Evolutionary conservation across 1,140 invertebrate species (phyloP).

Genomic region (Ceratosolen solmsi): DNA sequence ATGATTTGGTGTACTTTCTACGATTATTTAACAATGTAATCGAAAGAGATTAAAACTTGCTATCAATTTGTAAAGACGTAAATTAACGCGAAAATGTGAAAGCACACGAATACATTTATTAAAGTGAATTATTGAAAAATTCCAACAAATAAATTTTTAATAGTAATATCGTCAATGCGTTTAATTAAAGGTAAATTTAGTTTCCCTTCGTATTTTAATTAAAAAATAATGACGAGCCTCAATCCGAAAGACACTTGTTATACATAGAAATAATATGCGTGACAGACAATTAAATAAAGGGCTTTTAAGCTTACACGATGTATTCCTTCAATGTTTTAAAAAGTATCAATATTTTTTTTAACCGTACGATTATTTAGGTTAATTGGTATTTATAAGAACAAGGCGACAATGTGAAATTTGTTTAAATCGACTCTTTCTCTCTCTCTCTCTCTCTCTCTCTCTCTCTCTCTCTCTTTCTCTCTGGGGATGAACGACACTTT

Average conservation of each 20-base stretch:
- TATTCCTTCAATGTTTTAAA: too few relatives aligned
- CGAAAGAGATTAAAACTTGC: not conserved
- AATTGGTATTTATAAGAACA: not conserved
- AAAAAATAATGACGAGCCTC: not conserved
- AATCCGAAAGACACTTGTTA: too few relatives aligned
- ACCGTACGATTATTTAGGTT: not conserved
- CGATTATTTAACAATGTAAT: not conserved
- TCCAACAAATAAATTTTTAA: not conserved
- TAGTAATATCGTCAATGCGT: not conserved
- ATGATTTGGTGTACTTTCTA: too few relatives aligned
- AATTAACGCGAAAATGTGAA: not conserved
- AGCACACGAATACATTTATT: not conserved
- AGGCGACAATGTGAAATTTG: not conserved
- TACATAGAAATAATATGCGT: too few relatives aligned
- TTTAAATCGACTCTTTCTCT: not conserved
- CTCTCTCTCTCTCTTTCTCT: too few relatives aligned
- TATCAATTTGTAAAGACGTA: not conserved
- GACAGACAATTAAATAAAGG: too few relatives aligned
- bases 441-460: too few relatives aligned
- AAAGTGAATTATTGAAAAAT: slow-evolving; percentile 8
- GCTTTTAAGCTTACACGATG: too few relatives aligned
- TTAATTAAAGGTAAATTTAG: not conserved
- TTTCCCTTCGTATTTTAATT: not conserved
- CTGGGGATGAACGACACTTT: not conserved
- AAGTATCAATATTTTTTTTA: too few relatives aligned